Conservation (phyloP, 2,888 invertebrate genomes). For the Agriopis aurantiaria region DNA sequence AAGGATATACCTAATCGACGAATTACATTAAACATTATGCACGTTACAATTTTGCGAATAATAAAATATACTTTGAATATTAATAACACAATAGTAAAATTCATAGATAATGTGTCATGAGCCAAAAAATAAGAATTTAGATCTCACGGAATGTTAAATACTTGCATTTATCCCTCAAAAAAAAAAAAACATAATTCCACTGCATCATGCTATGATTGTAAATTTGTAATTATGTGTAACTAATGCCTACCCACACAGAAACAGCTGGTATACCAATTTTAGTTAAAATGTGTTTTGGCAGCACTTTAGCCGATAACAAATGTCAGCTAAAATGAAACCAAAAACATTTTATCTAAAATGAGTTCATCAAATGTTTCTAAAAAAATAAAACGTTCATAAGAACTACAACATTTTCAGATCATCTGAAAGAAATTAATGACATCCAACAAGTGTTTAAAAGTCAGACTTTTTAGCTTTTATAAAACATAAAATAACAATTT, state of each 20-base stretch:
- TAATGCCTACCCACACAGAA: slow-evolving; percentile 1
- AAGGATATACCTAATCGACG: slow-evolving; percentile 50
- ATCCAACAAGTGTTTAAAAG: slow-evolving; percentile 82
- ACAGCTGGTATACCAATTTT: not conserved
- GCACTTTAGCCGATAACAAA: too few relatives aligned
- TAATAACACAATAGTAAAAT: slow-evolving; percentile 49
- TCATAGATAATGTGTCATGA: slow-evolving; percentile 57
- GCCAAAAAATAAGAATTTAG: slow-evolving; percentile 67
- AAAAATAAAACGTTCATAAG: slow-evolving; percentile 57
- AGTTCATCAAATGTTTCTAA: not conserved
- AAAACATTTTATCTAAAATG: slow-evolving; percentile 5
- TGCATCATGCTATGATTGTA: slow-evolving; percentile 68
- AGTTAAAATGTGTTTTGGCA: not conserved
- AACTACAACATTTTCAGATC: slow-evolving; percentile 78
- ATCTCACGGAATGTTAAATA: slow-evolving; percentile 80
- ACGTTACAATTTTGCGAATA: slow-evolving; percentile 40
- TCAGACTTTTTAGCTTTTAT: slow-evolving; percentile 84
- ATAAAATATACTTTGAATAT: slow-evolving; percentile 42
- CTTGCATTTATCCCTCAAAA: slow-evolving; percentile 75
- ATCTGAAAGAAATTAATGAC: slow-evolving; percentile 76
- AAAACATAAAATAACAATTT: slow-evolving; percentile 80
- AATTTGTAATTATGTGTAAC: slow-evolving; percentile 34
- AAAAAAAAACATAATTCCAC: slow-evolving; percentile 63
- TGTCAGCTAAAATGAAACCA: not conserved
- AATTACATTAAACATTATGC: slow-evolving; percentile 26